Evolutionary conservation across 2,888 invertebrate genomes (phyloP).

Genomic region (Drosophila basisetae): DNA sequence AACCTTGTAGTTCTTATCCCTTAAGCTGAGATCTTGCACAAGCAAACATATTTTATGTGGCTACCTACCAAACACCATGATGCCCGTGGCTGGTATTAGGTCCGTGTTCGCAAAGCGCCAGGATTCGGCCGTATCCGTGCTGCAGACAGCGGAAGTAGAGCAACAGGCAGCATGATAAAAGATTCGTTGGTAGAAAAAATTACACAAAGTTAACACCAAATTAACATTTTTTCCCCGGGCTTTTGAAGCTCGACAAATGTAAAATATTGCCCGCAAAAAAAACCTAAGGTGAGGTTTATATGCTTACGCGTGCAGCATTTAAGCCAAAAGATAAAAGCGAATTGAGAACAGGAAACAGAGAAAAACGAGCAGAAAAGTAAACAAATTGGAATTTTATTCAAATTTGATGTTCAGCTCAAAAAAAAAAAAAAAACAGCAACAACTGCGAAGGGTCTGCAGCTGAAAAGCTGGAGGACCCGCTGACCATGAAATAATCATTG

Average conservation of each 20-base stretch:
- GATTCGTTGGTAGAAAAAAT: slow-evolving; percentile 45
- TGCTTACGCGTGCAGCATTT: slow-evolving; percentile 21
- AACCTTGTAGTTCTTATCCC: slow-evolving; percentile 17
- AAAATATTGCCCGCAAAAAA: slow-evolving; percentile 39
- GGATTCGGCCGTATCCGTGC: slow-evolving; percentile 88
- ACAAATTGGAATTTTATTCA: slow-evolving; percentile 81
- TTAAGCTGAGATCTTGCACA: slow-evolving; percentile 9
- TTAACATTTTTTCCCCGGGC: slow-evolving; percentile 66
- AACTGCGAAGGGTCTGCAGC: slow-evolving; percentile 14
- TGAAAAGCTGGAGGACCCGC: slow-evolving; percentile 45
- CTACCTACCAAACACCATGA: slow-evolving; percentile 92
- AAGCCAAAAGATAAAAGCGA: slow-evolving; percentile 55
- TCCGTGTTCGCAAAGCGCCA: slow-evolving; percentile 91
- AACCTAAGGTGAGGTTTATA: slow-evolving; percentile 15
- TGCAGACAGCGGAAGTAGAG: slow-evolving; percentile 85
- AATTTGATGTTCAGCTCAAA: slow-evolving; percentile 68
- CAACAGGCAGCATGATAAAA: slow-evolving; percentile 16
- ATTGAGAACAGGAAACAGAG: slow-evolving; percentile 11
- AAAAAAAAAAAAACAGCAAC: slow-evolving; percentile 8
- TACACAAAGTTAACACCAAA: slow-evolving; percentile 80
- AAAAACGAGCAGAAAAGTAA: slow-evolving; percentile 25
- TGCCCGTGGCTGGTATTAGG: slow-evolving; percentile 91
- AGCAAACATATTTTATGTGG: slow-evolving; percentile 17
- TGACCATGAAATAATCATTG: slow-evolving; percentile 54
- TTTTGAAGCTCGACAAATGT: slow-evolving; percentile 22